phyloP scores from a whole-genome alignment of 2,888 invertebrate genomes.

The Mesorhabditis spiculigera region DNA sequence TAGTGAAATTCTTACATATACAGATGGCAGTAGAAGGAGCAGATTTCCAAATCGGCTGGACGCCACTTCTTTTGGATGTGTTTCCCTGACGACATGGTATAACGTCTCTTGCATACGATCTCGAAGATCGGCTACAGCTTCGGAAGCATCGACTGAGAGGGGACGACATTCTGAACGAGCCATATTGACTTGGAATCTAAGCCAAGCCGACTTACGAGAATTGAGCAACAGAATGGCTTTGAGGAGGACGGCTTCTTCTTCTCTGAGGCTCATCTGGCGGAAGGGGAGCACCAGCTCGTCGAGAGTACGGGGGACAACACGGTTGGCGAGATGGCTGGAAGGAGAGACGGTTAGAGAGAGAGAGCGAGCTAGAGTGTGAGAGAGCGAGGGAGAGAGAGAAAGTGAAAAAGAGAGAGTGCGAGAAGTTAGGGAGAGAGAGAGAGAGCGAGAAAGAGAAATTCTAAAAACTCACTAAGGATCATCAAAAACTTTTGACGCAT shows the following conservation, averaged over 20 bases:
- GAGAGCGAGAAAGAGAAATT: no score
- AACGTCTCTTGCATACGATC: conserved; percentile 53
- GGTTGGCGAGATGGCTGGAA: conserved; percentile 53
- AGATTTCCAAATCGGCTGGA: conserved; percentile 55
- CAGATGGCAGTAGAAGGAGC: conserved; percentile 50
- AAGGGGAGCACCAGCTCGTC: conserved; percentile 54
- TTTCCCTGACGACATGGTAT: conserved; percentile 54
- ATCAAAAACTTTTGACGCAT: conserved; percentile 34
- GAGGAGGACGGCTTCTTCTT: conserved; percentile 51
- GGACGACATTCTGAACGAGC: conserved; percentile 42
- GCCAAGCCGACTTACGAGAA: conserved; percentile 36
- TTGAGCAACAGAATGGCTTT: conserved; percentile 55
- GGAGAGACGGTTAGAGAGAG: no score
- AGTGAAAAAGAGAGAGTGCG: no score
- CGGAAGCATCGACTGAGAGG: conserved; percentile 47
- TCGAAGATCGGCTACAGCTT: conserved; percentile 52
- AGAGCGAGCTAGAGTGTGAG: no score
- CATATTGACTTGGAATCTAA: conserved; percentile 5
- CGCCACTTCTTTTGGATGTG: conserved; percentile 58
- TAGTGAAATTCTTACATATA: conserved; percentile 45
- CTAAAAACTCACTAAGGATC: conserved; percentile 43
- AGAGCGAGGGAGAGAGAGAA: no score
- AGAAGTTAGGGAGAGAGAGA: no score
- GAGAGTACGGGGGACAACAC: conserved; percentile 46
- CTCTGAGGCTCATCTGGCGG: conserved; percentile 49